Evolutionary conservation across 2,113 vertebrate genomes (phyloP).

Genomic region (Psammodynastes pulverulentus): DNA sequence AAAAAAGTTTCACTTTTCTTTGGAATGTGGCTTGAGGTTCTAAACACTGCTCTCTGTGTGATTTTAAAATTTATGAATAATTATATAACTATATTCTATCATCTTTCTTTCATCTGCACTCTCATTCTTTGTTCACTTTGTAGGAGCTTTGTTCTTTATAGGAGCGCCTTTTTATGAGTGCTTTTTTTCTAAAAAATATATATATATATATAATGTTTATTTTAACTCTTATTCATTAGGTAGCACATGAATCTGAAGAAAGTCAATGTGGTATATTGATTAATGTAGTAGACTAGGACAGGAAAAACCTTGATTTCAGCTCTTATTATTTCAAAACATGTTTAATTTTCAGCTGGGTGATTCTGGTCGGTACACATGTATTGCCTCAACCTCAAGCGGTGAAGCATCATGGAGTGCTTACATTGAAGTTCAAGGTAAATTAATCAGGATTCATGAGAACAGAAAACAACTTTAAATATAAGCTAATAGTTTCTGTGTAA

Average conservation of each 20-base stretch:
- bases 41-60: conserved; percentile 14
- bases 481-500: conserved; percentile 25
- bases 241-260: conserved; percentile 37
- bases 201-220: not conserved
- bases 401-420: conserved; percentile 94
- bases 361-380: conserved; percentile 92
- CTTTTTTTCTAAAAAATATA: not conserved
- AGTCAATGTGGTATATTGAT: conserved; percentile 3
- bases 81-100: conserved; percentile 33
- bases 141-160: conserved; percentile 21
- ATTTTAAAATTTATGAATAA: conserved; percentile 40
- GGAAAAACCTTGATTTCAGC: not conserved
- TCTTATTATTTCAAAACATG: conserved; percentile 59
- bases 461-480: conserved; percentile 3
- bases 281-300: not conserved
- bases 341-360: conserved; percentile 83
- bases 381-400: conserved; percentile 91
- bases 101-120: conserved; percentile 30
- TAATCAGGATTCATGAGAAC: not conserved
- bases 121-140: conserved; percentile 18
- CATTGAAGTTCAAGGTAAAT: conserved; percentile 93
- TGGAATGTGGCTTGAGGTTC: not conserved
- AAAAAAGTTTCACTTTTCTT: conserved; percentile 13
- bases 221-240: conserved; percentile 44
- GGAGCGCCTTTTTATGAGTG: not conserved